Base-by-base conservation (phyloP, 2,797 vertebrate genomes). In the Paratrypauchen microcephalus region DNA sequence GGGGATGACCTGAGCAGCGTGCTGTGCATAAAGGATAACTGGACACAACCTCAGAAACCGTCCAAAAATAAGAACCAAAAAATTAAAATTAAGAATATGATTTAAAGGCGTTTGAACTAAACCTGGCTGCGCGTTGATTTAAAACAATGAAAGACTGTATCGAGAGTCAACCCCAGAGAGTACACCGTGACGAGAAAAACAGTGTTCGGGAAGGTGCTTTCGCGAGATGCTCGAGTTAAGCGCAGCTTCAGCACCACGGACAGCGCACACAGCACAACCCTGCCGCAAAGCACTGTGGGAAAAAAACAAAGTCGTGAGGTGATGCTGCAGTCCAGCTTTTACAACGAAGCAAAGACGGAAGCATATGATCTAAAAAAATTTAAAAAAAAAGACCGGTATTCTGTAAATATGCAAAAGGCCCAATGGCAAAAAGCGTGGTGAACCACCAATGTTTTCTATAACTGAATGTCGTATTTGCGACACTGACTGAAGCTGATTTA, bases 211-310 rank as follows among this genome's bases (percentile, higher is more conserved):
- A 28, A 75, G 69, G 67, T 81, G 69, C 64, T 74, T 73, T 81
- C 72, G 82, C 80, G 80, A 77, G 88, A 89, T 88, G 90, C 86
- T 88, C 77, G 72, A 82, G 88, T 91, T 86, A 88, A 91, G 88
- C 89, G 90, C 92, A 93, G 92, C 92, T 87, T 95, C 94, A 96
- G 94, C 93, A 95, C 94, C 94, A 90, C 90, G 85, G 93, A 93
- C 93, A 94, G 93, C 90, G 87, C 84, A 84, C 81, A 70, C 79
- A 71, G 68, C 24, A 81, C 76, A 76, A 62, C 76, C 75, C 68
- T 65, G 5, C 66, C 93, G 91, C 90, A 83, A 78, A 84, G 95
- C 94, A 96, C 96, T 93, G 78, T 95, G 95, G 95, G 94, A 28
- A 69, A 92, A 68, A 68, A 50, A 19, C 70, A 23, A 72, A 89